These are phyloP conservation scores for Chaetophractus vellerosus DNA, from an alignment of 2,797 vertebrate species.

Conservation along the genomic window DNA sequence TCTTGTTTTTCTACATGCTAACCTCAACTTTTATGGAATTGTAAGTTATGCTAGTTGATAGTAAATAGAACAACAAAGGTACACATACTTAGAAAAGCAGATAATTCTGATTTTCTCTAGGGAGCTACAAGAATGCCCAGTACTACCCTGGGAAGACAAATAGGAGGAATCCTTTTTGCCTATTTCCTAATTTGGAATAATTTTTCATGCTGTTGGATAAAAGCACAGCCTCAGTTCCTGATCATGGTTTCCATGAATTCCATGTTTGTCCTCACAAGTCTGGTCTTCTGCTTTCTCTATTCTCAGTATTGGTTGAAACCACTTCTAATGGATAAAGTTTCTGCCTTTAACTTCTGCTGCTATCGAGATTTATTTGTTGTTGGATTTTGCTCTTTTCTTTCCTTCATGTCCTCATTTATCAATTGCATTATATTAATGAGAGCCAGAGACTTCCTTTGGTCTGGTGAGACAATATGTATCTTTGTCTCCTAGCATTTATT, in stretches of 20 bases:
- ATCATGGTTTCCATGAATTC: neutral
- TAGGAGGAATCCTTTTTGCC: neutral
- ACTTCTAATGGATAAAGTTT: neutral
- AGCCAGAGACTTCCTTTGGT: neutral
- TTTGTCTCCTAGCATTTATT: neutral
- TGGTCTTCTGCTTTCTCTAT: neutral
- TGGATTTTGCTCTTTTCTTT: neutral
- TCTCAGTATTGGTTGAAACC: neutral
- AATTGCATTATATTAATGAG: neutral
- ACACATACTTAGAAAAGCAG: neutral
- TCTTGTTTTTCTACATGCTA: neutral
- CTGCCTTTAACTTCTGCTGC: neutral
- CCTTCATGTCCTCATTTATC: neutral
- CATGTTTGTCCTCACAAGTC: neutral
- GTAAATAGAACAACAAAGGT: neutral
- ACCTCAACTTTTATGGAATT: neutral
- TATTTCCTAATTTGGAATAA: neutral
- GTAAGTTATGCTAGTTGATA: neutral
- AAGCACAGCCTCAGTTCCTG: neutral
- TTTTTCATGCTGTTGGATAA: neutral
- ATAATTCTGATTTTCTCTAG: neutral
- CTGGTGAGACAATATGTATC: neutral
- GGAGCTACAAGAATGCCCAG: neutral
- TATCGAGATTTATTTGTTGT: neutral
- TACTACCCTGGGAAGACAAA: neutral